phyloP scores from a whole-genome alignment of 2,797 vertebrate genomes.

The Pseudomugil gertrudae region DNA sequence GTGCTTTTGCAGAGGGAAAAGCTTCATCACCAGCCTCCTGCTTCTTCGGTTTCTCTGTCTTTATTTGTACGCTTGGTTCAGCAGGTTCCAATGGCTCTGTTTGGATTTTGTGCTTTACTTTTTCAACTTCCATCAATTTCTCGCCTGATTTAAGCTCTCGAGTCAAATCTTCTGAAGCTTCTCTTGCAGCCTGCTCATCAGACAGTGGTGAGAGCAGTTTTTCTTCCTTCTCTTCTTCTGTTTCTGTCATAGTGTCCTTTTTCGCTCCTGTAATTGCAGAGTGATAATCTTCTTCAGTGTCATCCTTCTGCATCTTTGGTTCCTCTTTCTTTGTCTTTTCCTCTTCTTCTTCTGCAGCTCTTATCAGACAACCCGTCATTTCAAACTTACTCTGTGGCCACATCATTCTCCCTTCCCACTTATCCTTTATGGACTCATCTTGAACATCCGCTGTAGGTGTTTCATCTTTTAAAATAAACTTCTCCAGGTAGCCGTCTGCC shows the following conservation, averaged over 20 bases:
- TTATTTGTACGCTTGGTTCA: conserved; percentile 17
- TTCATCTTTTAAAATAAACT: conserved; percentile 91
- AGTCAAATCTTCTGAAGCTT: conserved; percentile 34
- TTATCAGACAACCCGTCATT: conserved; percentile 77
- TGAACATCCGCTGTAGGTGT: conserved; percentile 72
- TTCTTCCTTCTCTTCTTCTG: conserved; percentile 16
- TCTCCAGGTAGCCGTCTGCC: conserved; percentile 90
- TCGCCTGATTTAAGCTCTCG: conserved; percentile 30
- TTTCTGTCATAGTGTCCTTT: conserved; percentile 19
- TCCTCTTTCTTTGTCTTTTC: conserved; percentile 37
- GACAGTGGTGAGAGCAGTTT: background rate
- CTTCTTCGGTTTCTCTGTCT: conserved; percentile 26
- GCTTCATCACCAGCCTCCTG: conserved; percentile 29
- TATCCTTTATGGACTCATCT: conserved; percentile 52
- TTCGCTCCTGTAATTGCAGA: conserved; percentile 20
- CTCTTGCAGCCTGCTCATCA: conserved; percentile 31
- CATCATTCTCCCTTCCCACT: conserved; percentile 61
- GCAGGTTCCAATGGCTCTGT: conserved; percentile 12
- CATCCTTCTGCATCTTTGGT: conserved; percentile 31
- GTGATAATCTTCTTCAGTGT: conserved; percentile 17
- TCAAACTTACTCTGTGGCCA: conserved; percentile 81
- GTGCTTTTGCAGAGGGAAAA: conserved; percentile 13
- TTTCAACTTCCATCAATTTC: conserved; percentile 28
- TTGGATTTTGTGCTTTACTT: conserved; percentile 41
- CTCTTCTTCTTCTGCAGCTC: conserved; percentile 42